These are phyloP conservation scores for Yponomeuta sedellus DNA, from an alignment of 2,888 invertebrate genomes.

Conservation along the genomic window DNA sequence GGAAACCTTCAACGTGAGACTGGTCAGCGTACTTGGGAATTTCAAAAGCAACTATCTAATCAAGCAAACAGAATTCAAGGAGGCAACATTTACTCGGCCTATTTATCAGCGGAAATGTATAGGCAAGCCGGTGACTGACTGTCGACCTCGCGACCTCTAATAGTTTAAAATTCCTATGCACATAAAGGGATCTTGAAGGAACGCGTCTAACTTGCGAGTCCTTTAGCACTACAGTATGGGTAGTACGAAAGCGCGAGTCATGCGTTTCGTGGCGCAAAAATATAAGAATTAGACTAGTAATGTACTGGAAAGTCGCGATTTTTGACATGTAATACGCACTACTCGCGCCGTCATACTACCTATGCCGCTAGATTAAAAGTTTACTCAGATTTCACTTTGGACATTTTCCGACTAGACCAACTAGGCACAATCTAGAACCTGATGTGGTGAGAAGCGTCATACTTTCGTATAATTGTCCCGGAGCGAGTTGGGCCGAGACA, in stretches of 20 bases:
- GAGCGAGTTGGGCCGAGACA: conserved; percentile 33
- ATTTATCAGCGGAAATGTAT: background rate
- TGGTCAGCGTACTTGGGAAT: background rate
- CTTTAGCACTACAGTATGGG: background rate
- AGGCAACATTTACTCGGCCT: background rate
- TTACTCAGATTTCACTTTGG: conserved; percentile 25
- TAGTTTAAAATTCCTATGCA: background rate
- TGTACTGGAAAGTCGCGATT: too few relatives aligned
- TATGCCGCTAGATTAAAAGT: conserved; percentile 18
- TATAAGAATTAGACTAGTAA: too few relatives aligned
- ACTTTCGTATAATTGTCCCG: conserved; percentile 39
- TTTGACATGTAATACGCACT: too few relatives aligned
- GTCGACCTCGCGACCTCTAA: background rate
- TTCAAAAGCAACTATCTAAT: background rate
- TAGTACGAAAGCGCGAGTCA: too few relatives aligned
- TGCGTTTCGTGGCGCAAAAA: too few relatives aligned
- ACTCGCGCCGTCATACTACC: too few relatives aligned
- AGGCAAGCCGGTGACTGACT: background rate
- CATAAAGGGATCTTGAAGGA: background rate
- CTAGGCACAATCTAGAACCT: conserved; percentile 22
- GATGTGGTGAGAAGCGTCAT: conserved; percentile 26
- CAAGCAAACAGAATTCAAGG: background rate
- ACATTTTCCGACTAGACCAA: conserved; percentile 19
- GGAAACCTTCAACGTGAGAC: background rate
- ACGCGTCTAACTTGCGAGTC: background rate